Evolutionary conservation across 2,888 invertebrate genomes (phyloP).

Genomic region (Schizaphis graminum): DNA sequence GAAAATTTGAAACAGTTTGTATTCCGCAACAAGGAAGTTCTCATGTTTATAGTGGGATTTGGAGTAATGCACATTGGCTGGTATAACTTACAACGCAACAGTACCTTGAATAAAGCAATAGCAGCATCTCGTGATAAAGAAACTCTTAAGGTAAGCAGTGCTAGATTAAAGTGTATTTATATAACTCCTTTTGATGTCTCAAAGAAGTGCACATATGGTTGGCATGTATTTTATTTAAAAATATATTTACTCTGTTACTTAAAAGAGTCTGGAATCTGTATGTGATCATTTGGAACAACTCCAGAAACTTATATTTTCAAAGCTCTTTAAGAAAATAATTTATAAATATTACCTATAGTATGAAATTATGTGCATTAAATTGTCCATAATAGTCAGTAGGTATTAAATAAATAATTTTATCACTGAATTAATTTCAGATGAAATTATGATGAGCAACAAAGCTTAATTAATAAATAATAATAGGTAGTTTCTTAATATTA

Average conservation of each 20-base stretch:
- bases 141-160: constrained; percentile 1
- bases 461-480: background rate
- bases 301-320: background rate
- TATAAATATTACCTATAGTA: background rate
- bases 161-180: background rate
- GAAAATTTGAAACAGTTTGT: constrained; percentile 38
- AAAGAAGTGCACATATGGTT: background rate
- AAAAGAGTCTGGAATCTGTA: background rate
- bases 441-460: background rate
- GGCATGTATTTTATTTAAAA: background rate
- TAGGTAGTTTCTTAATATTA: background rate
- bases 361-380: background rate
- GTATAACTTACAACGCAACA: constrained; percentile 55
- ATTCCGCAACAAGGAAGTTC: constrained; percentile 39
- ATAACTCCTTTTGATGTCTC: background rate
- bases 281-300: background rate
- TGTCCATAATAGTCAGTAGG: background rate
- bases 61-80: constrained; percentile 56
- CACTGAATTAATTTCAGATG: background rate
- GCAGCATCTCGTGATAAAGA: constrained; percentile 34
- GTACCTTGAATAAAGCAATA: constrained; percentile 48
- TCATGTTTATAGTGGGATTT: constrained; percentile 59
- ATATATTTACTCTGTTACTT: background rate
- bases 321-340: background rate
- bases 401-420: background rate